A percentile compares a stretch with the other conserved stretches of the same genome.
These are phyloP conservation scores for Pollenia angustigena DNA, from an alignment of 2,888 invertebrate species.

Conservation along the genomic window DNA sequence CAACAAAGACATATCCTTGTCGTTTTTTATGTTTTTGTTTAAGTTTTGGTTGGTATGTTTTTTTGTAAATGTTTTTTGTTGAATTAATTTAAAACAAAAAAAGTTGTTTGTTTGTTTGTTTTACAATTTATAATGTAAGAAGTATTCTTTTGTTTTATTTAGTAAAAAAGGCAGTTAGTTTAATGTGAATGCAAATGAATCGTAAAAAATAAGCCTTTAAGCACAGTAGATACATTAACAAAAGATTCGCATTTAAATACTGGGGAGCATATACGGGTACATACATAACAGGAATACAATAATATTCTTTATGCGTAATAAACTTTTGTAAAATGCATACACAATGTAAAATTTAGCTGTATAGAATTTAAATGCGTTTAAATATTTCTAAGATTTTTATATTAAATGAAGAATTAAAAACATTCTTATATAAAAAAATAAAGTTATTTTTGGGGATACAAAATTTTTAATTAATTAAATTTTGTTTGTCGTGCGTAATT, in stretches of 20 bases:
- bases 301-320: constrained; percentile 43
- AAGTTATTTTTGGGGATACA: too few species aligned
- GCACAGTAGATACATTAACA: constrained; percentile 48
- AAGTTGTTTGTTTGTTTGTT: constrained; percentile 16
- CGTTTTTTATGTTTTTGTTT: constrained; percentile 55
- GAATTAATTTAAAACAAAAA: constrained; percentile 55
- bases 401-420: neutral
- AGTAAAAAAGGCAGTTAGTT: constrained; percentile 58
- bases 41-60: constrained; percentile 43
- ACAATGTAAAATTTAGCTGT: constrained; percentile 12
- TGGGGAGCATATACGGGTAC: constrained; percentile 24
- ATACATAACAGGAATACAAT: constrained; percentile 31
- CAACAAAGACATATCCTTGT: constrained; percentile 70
- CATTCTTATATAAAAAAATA: neutral
- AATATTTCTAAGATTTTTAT: constrained; percentile 13
- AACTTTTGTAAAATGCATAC: constrained; percentile 40
- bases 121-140: constrained; percentile 55
- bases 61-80: constrained; percentile 36
- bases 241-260: constrained; percentile 56
- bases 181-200: constrained; percentile 62
- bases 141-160: constrained; percentile 65
- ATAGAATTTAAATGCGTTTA: neutral
- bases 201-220: constrained; percentile 63
- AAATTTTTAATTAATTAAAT: too few species aligned
- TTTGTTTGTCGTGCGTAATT: too few species aligned